phyloP scores from a whole-genome alignment of 2,113 vertebrate genomes.

The cattle (Bos taurus) region DNA sequence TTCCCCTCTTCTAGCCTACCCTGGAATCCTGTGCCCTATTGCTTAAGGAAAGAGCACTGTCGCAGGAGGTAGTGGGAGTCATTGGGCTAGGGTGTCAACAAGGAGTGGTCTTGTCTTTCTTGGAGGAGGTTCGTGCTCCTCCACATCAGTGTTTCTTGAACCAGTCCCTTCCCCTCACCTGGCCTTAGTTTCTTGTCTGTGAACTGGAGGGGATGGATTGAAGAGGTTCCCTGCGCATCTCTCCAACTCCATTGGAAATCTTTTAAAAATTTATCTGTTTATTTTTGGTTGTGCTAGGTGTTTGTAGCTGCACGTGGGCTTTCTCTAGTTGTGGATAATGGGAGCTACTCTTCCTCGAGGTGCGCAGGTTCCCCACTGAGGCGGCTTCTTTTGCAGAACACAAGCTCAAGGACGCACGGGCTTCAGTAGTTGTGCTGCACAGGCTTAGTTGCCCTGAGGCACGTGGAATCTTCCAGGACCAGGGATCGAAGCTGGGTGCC shows the following conservation, averaged over 20 bases:
- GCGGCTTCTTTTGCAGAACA: background rate
- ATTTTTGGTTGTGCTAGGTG: background rate
- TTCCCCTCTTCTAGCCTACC: background rate
- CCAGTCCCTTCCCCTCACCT: background rate
- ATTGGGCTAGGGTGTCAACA: background rate
- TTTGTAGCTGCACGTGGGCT: background rate
- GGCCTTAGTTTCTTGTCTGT: background rate
- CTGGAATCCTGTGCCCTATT: background rate
- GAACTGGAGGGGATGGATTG: background rate
- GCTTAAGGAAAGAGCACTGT: background rate
- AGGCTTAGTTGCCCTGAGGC: background rate
- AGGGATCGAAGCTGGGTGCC: background rate
- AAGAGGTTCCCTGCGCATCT: background rate
- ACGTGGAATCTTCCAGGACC: background rate
- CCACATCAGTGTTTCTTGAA: background rate
- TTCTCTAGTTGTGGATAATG: background rate
- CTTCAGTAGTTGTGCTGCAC: background rate
- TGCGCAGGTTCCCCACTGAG: background rate
- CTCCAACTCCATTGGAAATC: background rate
- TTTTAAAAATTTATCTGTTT: background rate
- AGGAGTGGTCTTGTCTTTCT: background rate
- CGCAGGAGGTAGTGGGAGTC: background rate
- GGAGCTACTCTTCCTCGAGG: background rate
- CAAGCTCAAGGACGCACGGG: background rate
- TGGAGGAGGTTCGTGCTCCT: background rate